Conservation (phyloP, 2,797 vertebrate genomes). For the Molossus molossus region DNA sequence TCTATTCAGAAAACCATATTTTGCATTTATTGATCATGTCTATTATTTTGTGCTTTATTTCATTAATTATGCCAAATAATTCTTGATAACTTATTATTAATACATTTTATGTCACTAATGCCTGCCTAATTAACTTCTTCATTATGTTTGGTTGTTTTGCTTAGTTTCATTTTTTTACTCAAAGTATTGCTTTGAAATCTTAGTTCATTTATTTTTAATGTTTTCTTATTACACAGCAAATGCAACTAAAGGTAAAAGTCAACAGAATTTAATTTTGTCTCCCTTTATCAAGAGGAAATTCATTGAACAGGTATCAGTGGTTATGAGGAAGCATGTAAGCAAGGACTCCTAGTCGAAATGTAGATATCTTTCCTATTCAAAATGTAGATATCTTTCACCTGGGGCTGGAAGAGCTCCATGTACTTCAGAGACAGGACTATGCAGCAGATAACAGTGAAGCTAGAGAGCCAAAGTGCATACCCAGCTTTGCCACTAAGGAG, state of each 20-base stretch:
- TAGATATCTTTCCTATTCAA: background rate
- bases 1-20: background rate
- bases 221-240: background rate
- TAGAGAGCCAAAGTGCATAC: background rate
- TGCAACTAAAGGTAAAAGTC: background rate
- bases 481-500: background rate
- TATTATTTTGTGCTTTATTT: slow-evolving; percentile 17
- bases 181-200: background rate
- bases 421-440: background rate
- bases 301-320: background rate
- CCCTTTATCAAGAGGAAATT: background rate
- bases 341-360: background rate
- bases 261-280: background rate
- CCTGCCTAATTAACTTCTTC: slow-evolving; percentile 1
- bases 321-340: background rate
- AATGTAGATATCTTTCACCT: background rate
- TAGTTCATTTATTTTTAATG: slow-evolving; percentile 15
- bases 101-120: background rate
- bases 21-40: slow-evolving; percentile 19
- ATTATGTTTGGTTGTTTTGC: background rate
- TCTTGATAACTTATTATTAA: slow-evolving; percentile 4
- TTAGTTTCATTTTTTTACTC: slow-evolving; percentile 48
- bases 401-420: background rate
- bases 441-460: background rate
- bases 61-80: background rate